Evolutionary conservation across 1,140 invertebrate species (phyloP), one percentile per base, ranked within the genome.

Genomic region (Lasioglossum baleicum): DNA sequence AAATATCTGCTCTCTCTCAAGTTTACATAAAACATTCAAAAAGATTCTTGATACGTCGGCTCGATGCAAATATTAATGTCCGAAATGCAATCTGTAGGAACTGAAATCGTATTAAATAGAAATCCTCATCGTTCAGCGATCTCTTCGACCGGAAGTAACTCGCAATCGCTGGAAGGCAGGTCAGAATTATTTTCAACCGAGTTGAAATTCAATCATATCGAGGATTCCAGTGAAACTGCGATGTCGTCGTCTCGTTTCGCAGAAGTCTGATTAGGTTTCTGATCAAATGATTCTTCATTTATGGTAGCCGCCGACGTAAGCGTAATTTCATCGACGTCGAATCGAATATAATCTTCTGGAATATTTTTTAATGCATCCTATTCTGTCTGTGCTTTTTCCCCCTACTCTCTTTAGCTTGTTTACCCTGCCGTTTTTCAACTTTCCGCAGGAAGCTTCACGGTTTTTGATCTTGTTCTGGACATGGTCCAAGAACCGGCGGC

Each of bases 391-490:
- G 64, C 15, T 20, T 7, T n/a, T 15, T 6, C 44, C 31, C 40
- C 44, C 44, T 44, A 0, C 64, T 31, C 7, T 20, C 11, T 0
- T 35, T 8, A 17, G 56, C 22, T 17, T 22, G 53, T 79, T 51
- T 48, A 66, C 31, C 20, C 20, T 8, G 1, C 10, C n/a, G 48
- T 66, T 56, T 79, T 22, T 15, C 4, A 15, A 1, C 11, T 26
- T 22, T 72, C 26, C 22, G 0, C 51, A 48, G 69, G 48, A 66
- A 79, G 61, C 60, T 58, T 64, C 20, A 20, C 26, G 26, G 22
- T 63, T 63, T 64, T 79, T 73, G 11, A 65, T 48, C 61, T 79
- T 73, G 65, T 65, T 66, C 53, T 79, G 70, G 76, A 65, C 22
- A n/a, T 17, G 26, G 61, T 79, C 76, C 70, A 73, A 66, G 69